Evolutionary conservation across 1,140 invertebrate genomes (phyloP), one percentile per base, ranked within the genome.

Genomic region (Ephestia elutella): DNA sequence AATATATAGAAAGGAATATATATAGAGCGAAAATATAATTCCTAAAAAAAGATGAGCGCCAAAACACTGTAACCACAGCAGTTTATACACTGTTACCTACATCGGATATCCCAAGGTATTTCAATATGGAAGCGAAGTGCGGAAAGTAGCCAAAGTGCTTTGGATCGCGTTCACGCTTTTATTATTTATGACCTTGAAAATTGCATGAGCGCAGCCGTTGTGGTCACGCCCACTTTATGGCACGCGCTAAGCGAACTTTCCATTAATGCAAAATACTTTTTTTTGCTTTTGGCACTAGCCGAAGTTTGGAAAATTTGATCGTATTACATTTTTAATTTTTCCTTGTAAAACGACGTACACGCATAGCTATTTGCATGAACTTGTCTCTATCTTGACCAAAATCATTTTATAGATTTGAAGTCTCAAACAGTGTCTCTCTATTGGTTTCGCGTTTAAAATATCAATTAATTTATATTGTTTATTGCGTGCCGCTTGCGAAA

Each of bases 101-200:
- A 58, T 25, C 53, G 25, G 58, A 25, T 56, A 63, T 63, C 59
- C 62, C 63, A 65, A 71, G 77, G 79, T 81, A 85, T 80, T 80
- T 76, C 77, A 83, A 84, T 82, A 84, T 78, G 63, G 68, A 69
- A 72, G 70, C 65, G 67, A 79, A 71, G 61, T 63, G 63, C 71
- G 64, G 71, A 76, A 82, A 82, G 79, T 78, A 73, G 78, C 78
- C 78, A 80, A 83, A 86, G 80, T 82, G 72, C 74, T 83, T 84
- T 80, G 81, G 80, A 84, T 80, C 71, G 79, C 76, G 76, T 83
- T 85, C 80, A 80, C 70, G 77, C 72, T 80, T 86, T 82, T 86
- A 86, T 87, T 87, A 87, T 87, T 87, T 87, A 87, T 75, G 82
- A 82, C 80, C 78, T 83, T 86, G 82, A 86, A 87, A 85, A 87